These are phyloP conservation scores for Hemithea aestivaria DNA, from an alignment of 2,888 invertebrate species.

Conservation along the genomic window DNA sequence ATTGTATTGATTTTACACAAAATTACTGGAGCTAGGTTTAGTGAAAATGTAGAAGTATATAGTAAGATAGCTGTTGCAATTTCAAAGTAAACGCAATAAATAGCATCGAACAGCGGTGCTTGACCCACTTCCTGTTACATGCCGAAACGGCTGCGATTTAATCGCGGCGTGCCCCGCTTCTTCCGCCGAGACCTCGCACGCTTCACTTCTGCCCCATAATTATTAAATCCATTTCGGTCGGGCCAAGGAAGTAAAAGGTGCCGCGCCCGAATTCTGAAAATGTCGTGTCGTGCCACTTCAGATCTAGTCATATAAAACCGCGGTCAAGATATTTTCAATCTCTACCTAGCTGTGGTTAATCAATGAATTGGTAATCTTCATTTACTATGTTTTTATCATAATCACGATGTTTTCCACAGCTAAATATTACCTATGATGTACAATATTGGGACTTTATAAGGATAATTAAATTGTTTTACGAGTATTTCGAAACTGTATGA, in stretches of 20 bases:
- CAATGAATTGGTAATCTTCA: constrained; percentile 8
- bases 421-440: too few relatives aligned
- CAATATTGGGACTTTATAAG: too few relatives aligned
- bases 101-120: constrained; percentile 68
- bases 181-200: constrained; percentile 67
- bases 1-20: constrained; percentile 10
- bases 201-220: constrained; percentile 67
- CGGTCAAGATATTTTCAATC: too few relatives aligned
- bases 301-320: too few relatives aligned
- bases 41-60: constrained; percentile 33
- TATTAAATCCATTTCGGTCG: constrained; percentile 68
- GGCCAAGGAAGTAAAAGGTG: constrained; percentile 47
- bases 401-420: constrained; percentile 17
- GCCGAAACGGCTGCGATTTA: constrained; percentile 76
- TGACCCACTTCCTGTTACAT: constrained; percentile 77
- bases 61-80: constrained; percentile 63
- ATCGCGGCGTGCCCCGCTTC: constrained; percentile 68
- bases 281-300: constrained; percentile 19
- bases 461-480: too few relatives aligned
- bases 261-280: constrained; percentile 47
- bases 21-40: constrained; percentile 6
- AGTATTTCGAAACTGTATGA: too few relatives aligned
- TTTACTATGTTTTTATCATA: constrained; percentile 8
- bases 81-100: constrained; percentile 73
- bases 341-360: too few relatives aligned